Evolutionary conservation across 2,888 invertebrate species (phyloP).

Genomic region (Dioctria linearis): DNA sequence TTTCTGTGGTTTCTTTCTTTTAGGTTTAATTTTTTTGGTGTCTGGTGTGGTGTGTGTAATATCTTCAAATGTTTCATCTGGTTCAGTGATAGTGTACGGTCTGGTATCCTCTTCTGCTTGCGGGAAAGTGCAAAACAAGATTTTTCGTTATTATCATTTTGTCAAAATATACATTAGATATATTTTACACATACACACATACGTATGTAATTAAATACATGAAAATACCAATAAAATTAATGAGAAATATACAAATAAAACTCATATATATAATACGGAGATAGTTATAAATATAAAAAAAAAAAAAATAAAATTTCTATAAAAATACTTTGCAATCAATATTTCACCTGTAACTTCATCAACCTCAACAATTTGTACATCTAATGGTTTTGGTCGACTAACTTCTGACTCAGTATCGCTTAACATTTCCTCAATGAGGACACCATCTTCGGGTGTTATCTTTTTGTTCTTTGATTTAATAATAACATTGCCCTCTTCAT

Average conservation of each 20-base stretch:
- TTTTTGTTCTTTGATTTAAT: conserved; percentile 69
- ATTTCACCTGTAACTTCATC: conserved; percentile 67
- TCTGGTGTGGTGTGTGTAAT: conserved; percentile 65
- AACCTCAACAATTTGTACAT: conserved; percentile 69
- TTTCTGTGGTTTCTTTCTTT: conserved; percentile 46
- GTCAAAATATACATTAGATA: background rate
- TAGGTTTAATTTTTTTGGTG: conserved; percentile 60
- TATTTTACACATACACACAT: background rate
- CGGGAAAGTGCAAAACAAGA: conserved; percentile 61
- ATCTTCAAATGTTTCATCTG: conserved; percentile 70
- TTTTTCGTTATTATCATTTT: conserved; percentile 27
- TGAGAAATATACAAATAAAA: conserved; percentile 20
- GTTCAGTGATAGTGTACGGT: conserved; percentile 70
- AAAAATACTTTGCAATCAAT: background rate
- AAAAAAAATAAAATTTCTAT: conserved; percentile 2
- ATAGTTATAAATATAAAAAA: background rate
- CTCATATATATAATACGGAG: background rate
- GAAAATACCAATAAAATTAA: background rate
- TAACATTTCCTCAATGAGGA: conserved; percentile 69
- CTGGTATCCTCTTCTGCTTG: conserved; percentile 68
- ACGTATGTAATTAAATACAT: background rate
- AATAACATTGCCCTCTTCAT: conserved; percentile 67
- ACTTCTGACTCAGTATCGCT: conserved; percentile 68
- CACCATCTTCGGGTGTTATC: conserved; percentile 68
- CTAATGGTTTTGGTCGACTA: conserved; percentile 63